Base-by-base conservation (phyloP, 2,888 invertebrate species). In the Drosophila pegasa region DNA sequence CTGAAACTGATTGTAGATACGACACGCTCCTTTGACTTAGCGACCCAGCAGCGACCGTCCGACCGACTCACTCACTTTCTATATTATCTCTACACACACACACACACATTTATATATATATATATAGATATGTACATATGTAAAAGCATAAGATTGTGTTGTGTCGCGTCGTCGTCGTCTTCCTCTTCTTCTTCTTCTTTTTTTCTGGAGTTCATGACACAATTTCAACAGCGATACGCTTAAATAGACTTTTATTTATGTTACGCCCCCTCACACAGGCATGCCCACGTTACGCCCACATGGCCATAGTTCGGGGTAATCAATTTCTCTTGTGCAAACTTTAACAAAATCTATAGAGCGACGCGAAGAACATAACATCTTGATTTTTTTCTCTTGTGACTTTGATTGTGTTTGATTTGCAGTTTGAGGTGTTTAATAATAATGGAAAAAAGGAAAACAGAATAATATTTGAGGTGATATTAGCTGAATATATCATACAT, bases 1-100 rank as follows among this genome's bases (percentile, higher is more conserved):
- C 66, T 73, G 74, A 57, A 77, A 77, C 84, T 85, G 91, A 91
- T 91, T 90, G 78, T 72, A 91, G 90, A 90, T 91, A 91, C 75
- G 88, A 88, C 90, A 90, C 91, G 91, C 84, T 87, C 76, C 80
- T 80, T 78, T 76, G 78, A 64, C 56, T 80, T 78, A 71, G 80
- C 69, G 77, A 62, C 71, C 60, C 66, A 75, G 63, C 37, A 40
- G 18, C 14, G 31, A 47, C 47, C 35, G 29, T 59, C 43, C 37
- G 31, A 60, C 54, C 37, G 56, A 59, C 62, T 70, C 52, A 59
- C 62, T 70, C 52, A 57, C 56, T 69, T 59, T 71, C 80, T 60
- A 70, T 76, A 62, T 76, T 71, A 38, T 40, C 38, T 25, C 5
- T 33, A n/a, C n/a, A 16, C n/a, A 27, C 16, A 31, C 1, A 18